phyloP scores from a whole-genome alignment of 2,797 vertebrate genomes.

The Urosaurus nigricauda region DNA sequence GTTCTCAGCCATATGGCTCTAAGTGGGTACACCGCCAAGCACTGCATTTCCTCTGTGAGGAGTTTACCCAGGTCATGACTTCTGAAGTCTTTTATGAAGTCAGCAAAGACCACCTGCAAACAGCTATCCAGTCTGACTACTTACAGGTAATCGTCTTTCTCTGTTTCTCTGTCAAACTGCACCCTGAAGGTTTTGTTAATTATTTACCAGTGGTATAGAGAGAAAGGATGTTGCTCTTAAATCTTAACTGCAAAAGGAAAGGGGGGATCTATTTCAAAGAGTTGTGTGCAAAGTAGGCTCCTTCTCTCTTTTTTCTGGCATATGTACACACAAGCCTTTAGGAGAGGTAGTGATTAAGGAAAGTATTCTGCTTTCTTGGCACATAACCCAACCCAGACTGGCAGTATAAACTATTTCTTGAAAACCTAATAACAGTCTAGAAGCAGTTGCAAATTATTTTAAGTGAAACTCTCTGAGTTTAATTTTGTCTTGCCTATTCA shows the following conservation, averaged over 20 bases:
- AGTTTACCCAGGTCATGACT: slow-evolving; percentile 96
- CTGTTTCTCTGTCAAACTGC: slow-evolving; percentile 33
- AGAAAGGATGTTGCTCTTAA: slow-evolving; percentile 8
- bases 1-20: slow-evolving; percentile 97
- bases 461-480: slow-evolving; percentile 53
- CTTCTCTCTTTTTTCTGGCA: slow-evolving; percentile 23
- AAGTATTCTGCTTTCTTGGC: slow-evolving; percentile 54
- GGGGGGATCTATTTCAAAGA: not conserved
- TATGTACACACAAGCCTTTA: slow-evolving; percentile 28
- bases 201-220: not conserved
- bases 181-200: not conserved
- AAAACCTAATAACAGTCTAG: slow-evolving; percentile 61
- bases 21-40: slow-evolving; percentile 99
- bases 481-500: slow-evolving; percentile 47
- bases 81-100: slow-evolving; percentile 97
- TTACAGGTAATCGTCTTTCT: slow-evolving; percentile 87
- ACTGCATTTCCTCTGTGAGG: slow-evolving; percentile 98
- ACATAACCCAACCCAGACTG: slow-evolving; percentile 49
- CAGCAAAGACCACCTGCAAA: slow-evolving; percentile 94
- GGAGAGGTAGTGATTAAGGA: slow-evolving; percentile 49
- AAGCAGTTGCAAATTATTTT: slow-evolving; percentile 56
- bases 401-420: slow-evolving; percentile 51
- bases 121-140: slow-evolving; percentile 97
- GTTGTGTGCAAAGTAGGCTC: not conserved
- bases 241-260: not conserved